Conservation (phyloP, 30 jellyfish, hydroid and myxozoan genomes). For the Rhopilema esculentum region DNA sequence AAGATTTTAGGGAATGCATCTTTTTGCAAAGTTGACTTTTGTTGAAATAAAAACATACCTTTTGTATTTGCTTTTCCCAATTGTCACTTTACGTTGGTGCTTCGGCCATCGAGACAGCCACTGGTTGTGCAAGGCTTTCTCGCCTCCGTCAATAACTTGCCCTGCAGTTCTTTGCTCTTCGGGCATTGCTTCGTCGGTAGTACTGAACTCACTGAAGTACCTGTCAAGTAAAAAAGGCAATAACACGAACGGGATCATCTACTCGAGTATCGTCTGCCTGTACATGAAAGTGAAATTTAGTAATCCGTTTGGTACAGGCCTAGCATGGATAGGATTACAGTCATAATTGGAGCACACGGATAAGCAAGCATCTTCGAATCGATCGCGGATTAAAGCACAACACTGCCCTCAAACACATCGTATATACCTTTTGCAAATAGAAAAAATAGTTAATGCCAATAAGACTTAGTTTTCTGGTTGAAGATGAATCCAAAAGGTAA, state of each 20-base stretch:
- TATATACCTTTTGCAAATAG: neutral
- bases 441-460: neutral
- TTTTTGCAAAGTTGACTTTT: no score
- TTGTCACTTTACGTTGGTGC: conserved; percentile 39
- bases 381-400: neutral
- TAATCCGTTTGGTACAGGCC: conserved; percentile 6
- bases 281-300: neutral
- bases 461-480: neutral
- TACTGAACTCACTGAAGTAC: neutral
- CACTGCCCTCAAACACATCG: neutral
- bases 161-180: neutral
- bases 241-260: neutral
- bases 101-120: conserved; percentile 45
- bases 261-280: neutral
- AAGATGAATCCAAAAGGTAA: neutral
- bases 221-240: neutral
- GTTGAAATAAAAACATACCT: conserved; percentile 8
- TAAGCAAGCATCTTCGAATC: neutral
- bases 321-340: conserved; percentile 13
- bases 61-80: conserved; percentile 29
- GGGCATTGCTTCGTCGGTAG: conserved; percentile 33
- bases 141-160: neutral
- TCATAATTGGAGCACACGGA: conserved; percentile 3
- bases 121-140: neutral
- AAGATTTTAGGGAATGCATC: no score